phyloP scores from a whole-genome alignment of 2,888 invertebrate species.

The Pristionchus entomophagus region DNA sequence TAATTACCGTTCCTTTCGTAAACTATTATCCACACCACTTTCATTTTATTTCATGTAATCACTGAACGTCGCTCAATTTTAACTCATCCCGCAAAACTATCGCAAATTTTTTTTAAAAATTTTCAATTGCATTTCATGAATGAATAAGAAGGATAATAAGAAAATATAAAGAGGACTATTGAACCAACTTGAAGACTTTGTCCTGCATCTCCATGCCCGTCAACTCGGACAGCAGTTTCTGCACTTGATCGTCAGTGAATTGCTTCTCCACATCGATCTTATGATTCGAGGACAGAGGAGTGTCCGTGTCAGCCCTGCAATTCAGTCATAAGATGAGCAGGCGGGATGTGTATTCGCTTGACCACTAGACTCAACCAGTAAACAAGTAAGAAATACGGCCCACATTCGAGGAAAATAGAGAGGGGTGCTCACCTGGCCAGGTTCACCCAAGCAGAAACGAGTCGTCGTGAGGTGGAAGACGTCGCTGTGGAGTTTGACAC shows the following conservation, averaged over 20 bases:
- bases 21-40: too few relatives aligned
- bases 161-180: neutral
- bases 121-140: too few relatives aligned
- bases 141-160: too few relatives aligned
- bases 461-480: constrained; percentile 40
- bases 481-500: constrained; percentile 46
- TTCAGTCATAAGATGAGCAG: constrained; percentile 14
- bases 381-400: constrained; percentile 33
- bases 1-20: neutral
- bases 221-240: constrained; percentile 63
- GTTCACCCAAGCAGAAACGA: constrained; percentile 56
- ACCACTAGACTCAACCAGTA: constrained; percentile 9
- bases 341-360: neutral
- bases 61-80: too few relatives aligned
- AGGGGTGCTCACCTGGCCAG: constrained; percentile 51
- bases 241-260: constrained; percentile 68
- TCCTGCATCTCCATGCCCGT: constrained; percentile 71
- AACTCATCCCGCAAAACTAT: too few relatives aligned
- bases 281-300: constrained; percentile 42
- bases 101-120: too few relatives aligned
- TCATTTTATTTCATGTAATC: too few relatives aligned
- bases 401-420: neutral
- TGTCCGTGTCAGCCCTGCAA: constrained; percentile 52
- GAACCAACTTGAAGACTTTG: constrained; percentile 56
- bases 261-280: constrained; percentile 65